Evolutionary conservation across 1,140 invertebrate species (phyloP).

Genomic region (Trichonephila clavata): DNA sequence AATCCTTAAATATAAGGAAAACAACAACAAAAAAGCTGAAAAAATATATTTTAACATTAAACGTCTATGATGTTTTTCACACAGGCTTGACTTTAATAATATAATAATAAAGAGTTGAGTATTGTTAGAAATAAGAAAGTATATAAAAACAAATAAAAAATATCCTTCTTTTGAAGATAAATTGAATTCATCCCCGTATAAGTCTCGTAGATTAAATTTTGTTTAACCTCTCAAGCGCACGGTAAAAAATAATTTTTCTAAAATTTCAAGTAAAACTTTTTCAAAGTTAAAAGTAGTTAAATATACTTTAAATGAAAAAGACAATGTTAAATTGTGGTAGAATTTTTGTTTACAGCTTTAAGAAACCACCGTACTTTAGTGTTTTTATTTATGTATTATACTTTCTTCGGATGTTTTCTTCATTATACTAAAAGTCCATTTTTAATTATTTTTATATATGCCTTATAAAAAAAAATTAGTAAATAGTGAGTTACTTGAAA

Average conservation of each 20-base stretch:
- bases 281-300: neutral
- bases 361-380: neutral
- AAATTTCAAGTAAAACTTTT: neutral
- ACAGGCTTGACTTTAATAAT: slow-evolving; percentile 1
- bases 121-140: neutral
- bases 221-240: neutral
- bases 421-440: neutral
- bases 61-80: neutral
- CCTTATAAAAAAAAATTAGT: too few species aligned
- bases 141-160: neutral
- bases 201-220: neutral
- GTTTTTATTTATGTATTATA: neutral
- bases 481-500: too few species aligned
- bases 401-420: neutral
- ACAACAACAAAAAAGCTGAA: neutral
- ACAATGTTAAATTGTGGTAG: neutral
- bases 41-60: neutral
- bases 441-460: neutral
- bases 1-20: neutral
- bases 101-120: neutral
- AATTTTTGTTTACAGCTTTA: too few species aligned
- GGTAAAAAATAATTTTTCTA: neutral
- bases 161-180: neutral
- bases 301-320: neutral
- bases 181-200: neutral